Conservation (phyloP, 2,797 vertebrate species). For the Sebastes alutus region DNA sequence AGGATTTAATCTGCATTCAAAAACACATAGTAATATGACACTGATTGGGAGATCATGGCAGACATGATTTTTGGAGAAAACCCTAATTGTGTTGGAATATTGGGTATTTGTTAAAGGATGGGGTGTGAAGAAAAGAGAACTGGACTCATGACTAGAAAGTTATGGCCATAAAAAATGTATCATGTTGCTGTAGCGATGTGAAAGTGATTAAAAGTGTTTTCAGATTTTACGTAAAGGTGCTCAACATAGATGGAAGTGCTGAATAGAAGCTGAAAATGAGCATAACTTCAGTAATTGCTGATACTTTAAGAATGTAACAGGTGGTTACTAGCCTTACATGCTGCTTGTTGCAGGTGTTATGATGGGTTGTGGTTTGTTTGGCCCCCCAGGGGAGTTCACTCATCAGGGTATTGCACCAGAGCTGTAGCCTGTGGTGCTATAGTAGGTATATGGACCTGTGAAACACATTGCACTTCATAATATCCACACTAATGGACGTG, state of each 20-base stretch:
- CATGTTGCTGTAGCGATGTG: neutral
- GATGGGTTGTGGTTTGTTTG: constrained; percentile 74
- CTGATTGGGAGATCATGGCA: neutral
- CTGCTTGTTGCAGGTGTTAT: constrained; percentile 73
- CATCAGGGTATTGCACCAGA: constrained; percentile 75
- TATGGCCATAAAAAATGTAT: neutral
- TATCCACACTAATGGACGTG: constrained; percentile 28
- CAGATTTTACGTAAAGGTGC: neutral
- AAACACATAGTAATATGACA: neutral
- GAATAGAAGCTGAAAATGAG: neutral
- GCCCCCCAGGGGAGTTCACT: constrained; percentile 46
- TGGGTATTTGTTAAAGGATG: neutral
- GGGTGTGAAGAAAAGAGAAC: neutral
- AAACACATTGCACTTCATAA: constrained; percentile 47
- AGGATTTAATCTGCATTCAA: neutral
- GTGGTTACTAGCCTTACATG: constrained; percentile 43
- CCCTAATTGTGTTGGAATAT: neutral
- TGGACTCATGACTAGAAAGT: neutral
- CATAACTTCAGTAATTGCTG: constrained; percentile 52
- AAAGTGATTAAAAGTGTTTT: neutral
- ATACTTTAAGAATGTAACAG: constrained; percentile 75
- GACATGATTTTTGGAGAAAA: neutral
- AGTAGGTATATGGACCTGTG: constrained; percentile 28
- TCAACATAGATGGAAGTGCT: neutral
- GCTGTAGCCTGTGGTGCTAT: constrained; percentile 35